These are phyloP conservation scores for Mixornis gularis DNA, from an alignment of 2,113 vertebrate genomes.

Conservation along the genomic window DNA sequence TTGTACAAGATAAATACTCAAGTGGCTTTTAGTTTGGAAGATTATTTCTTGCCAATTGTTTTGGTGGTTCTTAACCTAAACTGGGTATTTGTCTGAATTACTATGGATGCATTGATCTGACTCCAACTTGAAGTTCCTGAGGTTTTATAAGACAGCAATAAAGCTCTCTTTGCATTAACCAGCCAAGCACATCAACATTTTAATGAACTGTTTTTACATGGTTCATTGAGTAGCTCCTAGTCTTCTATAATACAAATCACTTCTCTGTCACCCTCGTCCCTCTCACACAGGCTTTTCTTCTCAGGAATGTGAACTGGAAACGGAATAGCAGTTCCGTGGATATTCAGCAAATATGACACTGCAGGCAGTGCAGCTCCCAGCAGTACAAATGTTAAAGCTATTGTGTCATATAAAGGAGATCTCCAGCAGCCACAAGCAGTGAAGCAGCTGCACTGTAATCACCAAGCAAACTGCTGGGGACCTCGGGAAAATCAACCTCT, in stretches of 20 bases:
- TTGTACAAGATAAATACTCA: not conserved
- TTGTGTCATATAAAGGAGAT: not conserved
- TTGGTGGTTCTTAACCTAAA: not conserved
- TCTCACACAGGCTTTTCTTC: constrained; percentile 17
- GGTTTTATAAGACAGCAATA: constrained; percentile 71
- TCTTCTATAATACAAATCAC: constrained; percentile 71
- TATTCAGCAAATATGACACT: not conserved
- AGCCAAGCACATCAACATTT: constrained; percentile 78
- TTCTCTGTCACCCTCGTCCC: not conserved
- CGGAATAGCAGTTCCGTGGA: not conserved
- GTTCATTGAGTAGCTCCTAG: constrained; percentile 71
- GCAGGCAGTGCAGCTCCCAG: not conserved
- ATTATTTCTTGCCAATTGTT: not conserved
- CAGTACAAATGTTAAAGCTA: not conserved
- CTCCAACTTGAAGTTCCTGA: constrained; percentile 57
- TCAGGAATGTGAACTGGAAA: constrained; percentile 42
- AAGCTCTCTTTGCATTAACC: constrained; percentile 77
- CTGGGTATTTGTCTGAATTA: constrained; percentile 30
- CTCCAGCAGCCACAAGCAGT: not conserved
- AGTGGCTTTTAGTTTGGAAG: not conserved
- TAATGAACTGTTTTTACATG: constrained; percentile 82
- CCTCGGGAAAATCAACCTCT: not conserved
- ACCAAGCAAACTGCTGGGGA: not conserved
- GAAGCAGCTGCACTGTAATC: not conserved
- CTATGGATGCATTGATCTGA: constrained; percentile 32